Base-by-base conservation (phyloP, 23 tunicate species). In the Halocynthia aurantium region DNA sequence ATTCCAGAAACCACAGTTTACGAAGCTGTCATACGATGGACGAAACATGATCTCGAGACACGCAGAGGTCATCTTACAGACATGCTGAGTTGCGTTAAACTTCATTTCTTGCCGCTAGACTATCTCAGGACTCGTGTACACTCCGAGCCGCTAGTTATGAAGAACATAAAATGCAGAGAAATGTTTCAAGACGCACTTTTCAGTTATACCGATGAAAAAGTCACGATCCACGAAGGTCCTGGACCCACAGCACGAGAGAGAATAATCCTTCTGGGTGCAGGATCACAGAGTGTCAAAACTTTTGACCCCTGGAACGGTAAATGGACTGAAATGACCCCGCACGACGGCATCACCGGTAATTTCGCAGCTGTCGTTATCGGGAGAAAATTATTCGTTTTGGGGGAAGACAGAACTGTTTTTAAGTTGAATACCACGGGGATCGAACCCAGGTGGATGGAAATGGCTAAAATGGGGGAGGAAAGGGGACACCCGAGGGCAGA, bases 271-370 rank as follows among this genome's bases (percentile, higher is more conserved):
- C 31, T 74, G 20, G 56, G 57, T 56, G 22, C 55, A 74, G 64
- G 56, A 8, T 21, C 22, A 10, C 56, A 54, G 5, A 11, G 13
- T 74, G 78, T 54, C 13, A 19, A n/a, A 13, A 18, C 64, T 49
- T 74, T 54, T 54, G 62, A 74, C 22, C 78, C 78, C 20, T 74
- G 78, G 78, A 74, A 64, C 21, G 78, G 78, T 22, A 55, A 18
- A 55, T 56, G 78, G 64, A 10, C 18, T 15, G 49, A 53, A 8
- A 54, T 8, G 31, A 49, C 60, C 55, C 19, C 8, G 10, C 19
- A 19, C 13, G 56, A 53, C 19, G 62, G 17, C 31, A 54, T 52
- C 31, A 49, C 55, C 10, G 62, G 62, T 5, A 20, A 53, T 17
- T 74, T 10, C 6, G 57, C 56, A 51, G 55, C 78, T 22, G 63